Conservation (phyloP, 1,140 invertebrate species). For the Drosophila funebris region DNA sequence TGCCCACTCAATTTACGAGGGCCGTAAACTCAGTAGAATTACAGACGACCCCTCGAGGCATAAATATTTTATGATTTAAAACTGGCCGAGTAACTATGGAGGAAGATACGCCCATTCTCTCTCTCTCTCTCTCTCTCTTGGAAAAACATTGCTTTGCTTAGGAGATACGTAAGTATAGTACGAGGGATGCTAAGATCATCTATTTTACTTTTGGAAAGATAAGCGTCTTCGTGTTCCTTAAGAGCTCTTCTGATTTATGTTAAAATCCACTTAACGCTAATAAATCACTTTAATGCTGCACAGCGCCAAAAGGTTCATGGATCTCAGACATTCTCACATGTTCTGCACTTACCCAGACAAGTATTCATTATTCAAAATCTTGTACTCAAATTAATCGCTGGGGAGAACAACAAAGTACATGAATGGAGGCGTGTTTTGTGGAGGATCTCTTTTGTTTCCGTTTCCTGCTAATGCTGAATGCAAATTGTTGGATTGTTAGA, state of each 20-base stretch:
- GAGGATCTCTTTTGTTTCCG: background rate
- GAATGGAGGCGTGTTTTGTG: background rate
- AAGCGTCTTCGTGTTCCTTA: slow-evolving; percentile 26
- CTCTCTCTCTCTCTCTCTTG: background rate
- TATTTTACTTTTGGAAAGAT: slow-evolving; percentile 48
- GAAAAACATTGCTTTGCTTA: no score
- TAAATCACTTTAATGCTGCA: slow-evolving; percentile 54
- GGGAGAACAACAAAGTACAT: background rate
- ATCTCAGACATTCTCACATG: background rate
- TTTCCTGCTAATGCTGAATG: background rate
- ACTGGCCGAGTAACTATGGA: slow-evolving; percentile 22
- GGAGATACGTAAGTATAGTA: no score
- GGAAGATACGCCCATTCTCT: background rate
- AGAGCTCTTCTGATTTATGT: slow-evolving; percentile 56
- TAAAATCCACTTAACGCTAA: slow-evolving; percentile 56
- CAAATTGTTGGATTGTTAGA: background rate
- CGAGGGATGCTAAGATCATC: slow-evolving; percentile 35
- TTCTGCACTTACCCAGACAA: background rate
- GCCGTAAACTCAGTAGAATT: slow-evolving; percentile 57
- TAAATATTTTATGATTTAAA: slow-evolving; percentile 68
- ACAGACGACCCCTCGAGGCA: slow-evolving; percentile 24
- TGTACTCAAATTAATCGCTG: slow-evolving; percentile 16
- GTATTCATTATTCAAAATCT: slow-evolving; percentile 27
- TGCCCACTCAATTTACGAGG: slow-evolving; percentile 58
- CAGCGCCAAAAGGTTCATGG: slow-evolving; percentile 1